phyloP scores from a whole-genome alignment of 30 jellyfish, hydroid and myxozoan species.

The Catostylus mosaicus region DNA sequence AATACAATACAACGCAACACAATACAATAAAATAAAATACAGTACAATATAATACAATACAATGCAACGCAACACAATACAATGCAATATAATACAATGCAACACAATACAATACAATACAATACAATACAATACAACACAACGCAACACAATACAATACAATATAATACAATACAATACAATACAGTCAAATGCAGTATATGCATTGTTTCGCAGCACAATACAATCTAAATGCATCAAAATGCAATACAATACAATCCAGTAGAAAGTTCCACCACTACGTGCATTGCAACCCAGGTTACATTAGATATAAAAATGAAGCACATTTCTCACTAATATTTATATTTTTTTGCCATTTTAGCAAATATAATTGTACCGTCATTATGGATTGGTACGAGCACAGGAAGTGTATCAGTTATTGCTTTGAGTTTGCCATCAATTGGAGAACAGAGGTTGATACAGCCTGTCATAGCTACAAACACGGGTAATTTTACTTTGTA shows the following conservation, averaged over 20 bases:
- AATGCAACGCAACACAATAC: background rate
- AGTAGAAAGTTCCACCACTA: background rate
- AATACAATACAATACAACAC: background rate
- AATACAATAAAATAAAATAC: background rate
- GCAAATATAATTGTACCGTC: constrained; percentile 88
- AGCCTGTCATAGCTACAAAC: constrained; percentile 86
- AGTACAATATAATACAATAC: background rate
- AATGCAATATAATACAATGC: background rate
- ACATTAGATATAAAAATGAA: background rate
- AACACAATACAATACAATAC: background rate
- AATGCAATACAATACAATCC: background rate
- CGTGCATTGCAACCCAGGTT: background rate
- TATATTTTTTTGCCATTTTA: background rate
- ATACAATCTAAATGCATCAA: background rate
- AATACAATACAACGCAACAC: background rate
- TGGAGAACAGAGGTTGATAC: constrained; percentile 86
- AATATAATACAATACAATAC: background rate
- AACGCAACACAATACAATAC: background rate
- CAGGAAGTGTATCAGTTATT: constrained; percentile 78
- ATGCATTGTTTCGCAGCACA: background rate
- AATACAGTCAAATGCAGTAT: background rate
- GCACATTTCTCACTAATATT: background rate
- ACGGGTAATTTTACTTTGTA: too few relatives aligned
- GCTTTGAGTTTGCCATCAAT: constrained; percentile 94
- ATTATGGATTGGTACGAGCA: constrained; percentile 95